Evolutionary conservation across 2,888 invertebrate genomes (phyloP), one percentile per base, ranked within the genome.

Genomic region (Julus scandinavius): DNA sequence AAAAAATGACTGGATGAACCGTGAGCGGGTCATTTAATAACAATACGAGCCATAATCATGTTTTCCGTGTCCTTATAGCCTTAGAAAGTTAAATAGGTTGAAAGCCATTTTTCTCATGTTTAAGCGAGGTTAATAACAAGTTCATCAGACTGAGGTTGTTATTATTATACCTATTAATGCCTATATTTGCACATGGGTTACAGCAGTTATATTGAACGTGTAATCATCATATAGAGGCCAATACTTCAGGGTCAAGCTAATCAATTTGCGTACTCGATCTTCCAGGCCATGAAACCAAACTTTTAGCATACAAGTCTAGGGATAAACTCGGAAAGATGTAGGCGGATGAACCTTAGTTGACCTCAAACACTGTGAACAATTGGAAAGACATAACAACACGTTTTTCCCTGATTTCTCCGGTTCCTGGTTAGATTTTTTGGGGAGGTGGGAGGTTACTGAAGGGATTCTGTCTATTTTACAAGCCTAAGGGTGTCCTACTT

Each of bases 251-350:
- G 63, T 63, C 63, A 63, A n/a, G 20, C 63, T 63, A 20, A 63
- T 20, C 63, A 63, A 63, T 63, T 63, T 20, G 63, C 63, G 63
- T 20, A 63, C 63, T 63, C 20, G 20, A 20, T 63, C 63, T 63
- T 63, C 20, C 63, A n/a, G 63, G 63, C 63, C 63, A 63, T 63
- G 20, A 63, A 63, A 63, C 20, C n/a, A 63, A n/a, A n/a, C 63
- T 63, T n/a, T 63, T 63, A 63, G 63, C 63, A 63, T 63, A 63
- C 63, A 63, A 20, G 63, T 63, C 63, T 63, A 20, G n/a, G 20
- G 63, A 7, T 2, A 20, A 63, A 54, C 6, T 13, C 1, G 9
- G 54, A 13, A 54, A 54, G 4, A 54, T 13, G 17, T 7, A 54
- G 17, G 17, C 54, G 54, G 17, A 13, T 54, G 54, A 54, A 63